A percentile compares a stretch with the other conserved stretches of the same genome.
Conservation (phyloP, 2,797 vertebrate genomes). For the Chromobotia macracanthus region DNA sequence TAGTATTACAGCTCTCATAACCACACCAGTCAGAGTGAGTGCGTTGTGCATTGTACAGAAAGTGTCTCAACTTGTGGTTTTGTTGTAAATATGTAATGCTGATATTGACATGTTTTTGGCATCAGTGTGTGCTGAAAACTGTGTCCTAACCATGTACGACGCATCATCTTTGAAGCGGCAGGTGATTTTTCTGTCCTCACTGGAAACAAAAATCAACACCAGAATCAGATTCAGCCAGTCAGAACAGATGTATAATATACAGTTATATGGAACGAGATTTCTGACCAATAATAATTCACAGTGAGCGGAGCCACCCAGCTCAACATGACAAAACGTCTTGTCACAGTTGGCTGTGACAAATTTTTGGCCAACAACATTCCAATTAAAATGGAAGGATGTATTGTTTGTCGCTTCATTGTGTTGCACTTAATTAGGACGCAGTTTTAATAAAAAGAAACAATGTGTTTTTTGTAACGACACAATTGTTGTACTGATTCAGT, state of each 20-base stretch:
- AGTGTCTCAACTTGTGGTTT: conserved; percentile 3
- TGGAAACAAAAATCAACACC: background rate
- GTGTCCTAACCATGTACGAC: conserved; percentile 16
- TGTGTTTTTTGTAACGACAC: too few relatives aligned
- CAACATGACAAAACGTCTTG: background rate
- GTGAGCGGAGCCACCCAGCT: too few relatives aligned
- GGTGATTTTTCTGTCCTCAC: background rate
- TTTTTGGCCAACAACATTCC: too few relatives aligned
- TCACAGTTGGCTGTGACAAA: too few relatives aligned
- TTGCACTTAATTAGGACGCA: background rate
- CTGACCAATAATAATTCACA: too few relatives aligned
- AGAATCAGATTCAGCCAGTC: background rate
- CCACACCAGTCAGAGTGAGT: conserved; percentile 9
- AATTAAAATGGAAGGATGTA: background rate
- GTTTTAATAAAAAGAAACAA: too few relatives aligned
- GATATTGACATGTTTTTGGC: background rate
- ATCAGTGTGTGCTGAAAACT: background rate
- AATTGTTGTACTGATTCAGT: too few relatives aligned
- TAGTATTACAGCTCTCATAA: conserved; percentile 16
- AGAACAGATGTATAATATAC: background rate
- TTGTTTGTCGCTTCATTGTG: background rate
- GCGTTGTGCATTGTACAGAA: background rate
- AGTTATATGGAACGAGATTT: too few relatives aligned
- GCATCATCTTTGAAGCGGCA: background rate
- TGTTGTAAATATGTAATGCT: conserved; percentile 28